A percentile compares a stretch with the other conserved stretches of the same genome.
Evolutionary conservation across 2,888 invertebrate species (phyloP).

Genomic region (Clivina fossor): DNA sequence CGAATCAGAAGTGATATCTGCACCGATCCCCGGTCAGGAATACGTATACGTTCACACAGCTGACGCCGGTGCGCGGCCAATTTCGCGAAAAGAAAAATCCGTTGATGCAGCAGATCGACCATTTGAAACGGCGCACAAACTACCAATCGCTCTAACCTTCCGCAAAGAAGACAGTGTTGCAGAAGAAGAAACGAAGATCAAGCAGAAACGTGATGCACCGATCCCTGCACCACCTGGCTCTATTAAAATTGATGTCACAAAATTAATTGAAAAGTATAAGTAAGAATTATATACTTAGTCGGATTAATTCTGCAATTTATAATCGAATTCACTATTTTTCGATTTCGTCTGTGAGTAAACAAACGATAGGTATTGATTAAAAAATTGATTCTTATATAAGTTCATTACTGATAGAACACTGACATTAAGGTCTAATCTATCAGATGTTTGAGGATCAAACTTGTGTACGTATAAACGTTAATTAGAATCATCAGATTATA

Average conservation of each 20-base stretch:
- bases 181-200: conserved; percentile 39
- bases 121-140: conserved; percentile 75
- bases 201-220: conserved; percentile 33
- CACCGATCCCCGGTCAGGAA: conserved; percentile 66
- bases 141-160: conserved; percentile 57
- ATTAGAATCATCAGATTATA: too few species aligned
- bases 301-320: too few species aligned
- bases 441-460: too few species aligned
- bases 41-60: conserved; percentile 64
- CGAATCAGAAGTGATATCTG: conserved; percentile 64
- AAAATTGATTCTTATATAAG: too few species aligned
- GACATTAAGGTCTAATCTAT: too few species aligned
- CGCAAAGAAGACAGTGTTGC: conserved; percentile 48
- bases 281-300: conserved; percentile 4
- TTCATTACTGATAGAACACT: too few species aligned
- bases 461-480: too few species aligned
- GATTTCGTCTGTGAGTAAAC: too few species aligned
- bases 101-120: conserved; percentile 45
- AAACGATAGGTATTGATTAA: too few species aligned
- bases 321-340: too few species aligned
- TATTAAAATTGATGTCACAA: conserved; percentile 48
- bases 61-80: conserved; percentile 47
- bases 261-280: conserved; percentile 48
- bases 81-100: conserved; percentile 47
- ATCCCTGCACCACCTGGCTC: conserved; percentile 53